A percentile compares a stretch with the other conserved stretches of the same genome.
These are phyloP conservation scores for Lamellibrachia luymesi DNA, from an alignment of 1,140 invertebrate species.

Conservation along the genomic window DNA sequence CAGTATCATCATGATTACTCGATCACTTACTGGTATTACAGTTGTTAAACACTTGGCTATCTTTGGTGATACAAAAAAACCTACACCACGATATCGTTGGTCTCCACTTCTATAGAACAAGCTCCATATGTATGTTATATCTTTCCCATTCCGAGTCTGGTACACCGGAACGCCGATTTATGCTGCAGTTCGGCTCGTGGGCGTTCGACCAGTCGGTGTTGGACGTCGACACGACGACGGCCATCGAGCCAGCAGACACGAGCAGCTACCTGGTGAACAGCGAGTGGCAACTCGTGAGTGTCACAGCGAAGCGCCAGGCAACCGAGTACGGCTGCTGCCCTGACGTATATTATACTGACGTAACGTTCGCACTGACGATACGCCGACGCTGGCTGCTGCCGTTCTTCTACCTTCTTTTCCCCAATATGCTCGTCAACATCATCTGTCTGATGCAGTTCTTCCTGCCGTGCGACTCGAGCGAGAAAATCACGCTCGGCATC, in stretches of 20 bases:
- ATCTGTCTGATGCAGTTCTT: slow-evolving; percentile 12
- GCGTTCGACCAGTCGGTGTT: not conserved
- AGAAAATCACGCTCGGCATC: slow-evolving; percentile 15
- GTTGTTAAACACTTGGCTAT: too few species aligned
- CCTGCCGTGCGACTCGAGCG: slow-evolving; percentile 10
- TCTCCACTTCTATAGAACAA: too few species aligned
- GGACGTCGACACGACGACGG: not conserved
- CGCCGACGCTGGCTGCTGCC: not conserved
- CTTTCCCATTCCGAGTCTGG: too few species aligned
- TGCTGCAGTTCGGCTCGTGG: not conserved
- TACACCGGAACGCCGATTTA: too few species aligned
- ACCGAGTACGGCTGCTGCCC: slow-evolving; percentile 8
- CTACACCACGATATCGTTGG: too few species aligned
- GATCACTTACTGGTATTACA: too few species aligned
- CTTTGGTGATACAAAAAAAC: too few species aligned
- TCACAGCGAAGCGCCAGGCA: not conserved
- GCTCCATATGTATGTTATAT: too few species aligned
- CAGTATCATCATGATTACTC: too few species aligned
- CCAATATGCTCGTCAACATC: slow-evolving; percentile 10
- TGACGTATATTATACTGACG: not conserved
- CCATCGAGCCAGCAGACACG: not conserved
- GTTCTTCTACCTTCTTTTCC: slow-evolving; percentile 8
- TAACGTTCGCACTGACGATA: not conserved
- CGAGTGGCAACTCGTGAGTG: not conserved
- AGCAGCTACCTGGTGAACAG: not conserved